Conservation (phyloP, 2,797 vertebrate genomes). For the Phaenicophaeus curvirostris region DNA sequence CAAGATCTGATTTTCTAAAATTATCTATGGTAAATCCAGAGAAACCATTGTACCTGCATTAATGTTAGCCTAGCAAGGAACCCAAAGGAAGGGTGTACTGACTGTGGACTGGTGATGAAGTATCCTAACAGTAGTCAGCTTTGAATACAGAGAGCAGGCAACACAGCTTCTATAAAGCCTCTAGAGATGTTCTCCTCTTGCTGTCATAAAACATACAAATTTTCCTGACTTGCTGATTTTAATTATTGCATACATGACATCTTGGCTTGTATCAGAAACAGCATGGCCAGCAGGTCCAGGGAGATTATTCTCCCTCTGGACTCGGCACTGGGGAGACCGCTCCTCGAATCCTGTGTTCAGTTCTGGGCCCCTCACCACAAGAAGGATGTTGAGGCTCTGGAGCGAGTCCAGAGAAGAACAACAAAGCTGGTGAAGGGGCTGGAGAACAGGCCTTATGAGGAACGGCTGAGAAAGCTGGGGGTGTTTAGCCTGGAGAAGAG, state of each 20-base stretch:
- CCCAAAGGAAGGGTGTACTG: background rate
- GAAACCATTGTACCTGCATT: background rate
- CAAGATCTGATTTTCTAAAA: background rate
- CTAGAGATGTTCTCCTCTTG: background rate
- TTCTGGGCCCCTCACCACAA: too few relatives aligned
- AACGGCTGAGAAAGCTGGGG: too few relatives aligned
- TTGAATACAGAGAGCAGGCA: background rate
- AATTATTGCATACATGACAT: rapidly evolving
- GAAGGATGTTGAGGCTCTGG: too few relatives aligned
- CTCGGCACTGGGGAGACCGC: too few relatives aligned
- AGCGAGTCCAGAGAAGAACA: too few relatives aligned
- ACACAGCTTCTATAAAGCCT: background rate
- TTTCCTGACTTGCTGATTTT: background rate
- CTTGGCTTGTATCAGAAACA: too few relatives aligned
- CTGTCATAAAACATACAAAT: rapidly evolving
- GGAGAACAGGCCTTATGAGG: too few relatives aligned
- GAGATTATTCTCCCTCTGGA: too few relatives aligned
- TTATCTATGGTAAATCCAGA: background rate
- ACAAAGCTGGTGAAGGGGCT: too few relatives aligned
- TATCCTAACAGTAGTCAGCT: background rate
- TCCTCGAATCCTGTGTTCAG: too few relatives aligned
- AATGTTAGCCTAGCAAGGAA: background rate
- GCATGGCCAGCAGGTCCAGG: too few relatives aligned
- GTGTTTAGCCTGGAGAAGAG: too few relatives aligned
- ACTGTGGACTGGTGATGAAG: background rate